Percentiles rank a stretch among this genome's conserved stretches.
Evolutionary conservation across 2,888 invertebrate species (phyloP).

Genomic region (Schizotus pectinicornis): DNA sequence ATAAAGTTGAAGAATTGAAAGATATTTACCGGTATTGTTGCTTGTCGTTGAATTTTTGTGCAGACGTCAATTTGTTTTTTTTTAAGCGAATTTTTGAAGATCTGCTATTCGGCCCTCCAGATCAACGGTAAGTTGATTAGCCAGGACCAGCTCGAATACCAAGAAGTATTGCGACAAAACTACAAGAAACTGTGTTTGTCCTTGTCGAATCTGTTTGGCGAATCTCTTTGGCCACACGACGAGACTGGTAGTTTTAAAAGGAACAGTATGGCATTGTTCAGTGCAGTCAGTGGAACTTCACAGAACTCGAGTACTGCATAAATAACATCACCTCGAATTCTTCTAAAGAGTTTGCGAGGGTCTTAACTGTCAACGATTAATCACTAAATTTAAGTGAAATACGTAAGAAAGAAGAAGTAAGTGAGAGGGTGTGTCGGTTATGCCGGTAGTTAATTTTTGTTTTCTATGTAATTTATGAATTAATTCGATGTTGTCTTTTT

Average conservation of each 20-base stretch:
- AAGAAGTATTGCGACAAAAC: conserved; percentile 84
- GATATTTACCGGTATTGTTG: conserved; percentile 78
- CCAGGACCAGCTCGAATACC: conserved; percentile 90
- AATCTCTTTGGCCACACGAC: conserved; percentile 70
- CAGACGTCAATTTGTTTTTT: no score
- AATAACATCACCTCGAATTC: conserved; percentile 34
- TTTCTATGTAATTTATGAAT: conserved; percentile 40
- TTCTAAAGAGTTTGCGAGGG: background rate
- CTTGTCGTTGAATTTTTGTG: background rate
- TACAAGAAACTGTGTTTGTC: conserved; percentile 85
- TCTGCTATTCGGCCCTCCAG: conserved; percentile 89
- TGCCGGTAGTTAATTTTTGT: conserved; percentile 35
- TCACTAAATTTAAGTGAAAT: no score
- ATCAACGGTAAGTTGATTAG: conserved; percentile 88
- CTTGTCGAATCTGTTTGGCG: conserved; percentile 75
- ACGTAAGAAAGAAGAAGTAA: background rate
- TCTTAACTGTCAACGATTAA: no score
- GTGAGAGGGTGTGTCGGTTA: conserved; percentile 19
- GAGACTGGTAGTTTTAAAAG: conserved; percentile 71
- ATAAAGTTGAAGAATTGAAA: conserved; percentile 84
- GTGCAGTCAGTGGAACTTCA: conserved; percentile 80
- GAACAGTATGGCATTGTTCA: conserved; percentile 78
- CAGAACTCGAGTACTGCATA: conserved; percentile 83
- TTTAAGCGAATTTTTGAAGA: conserved; percentile 89
- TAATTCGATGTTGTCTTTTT: conserved; percentile 18